These are phyloP conservation scores for Coptotermes formosanus DNA, from an alignment of 1,140 invertebrate species.

Conservation along the genomic window DNA sequence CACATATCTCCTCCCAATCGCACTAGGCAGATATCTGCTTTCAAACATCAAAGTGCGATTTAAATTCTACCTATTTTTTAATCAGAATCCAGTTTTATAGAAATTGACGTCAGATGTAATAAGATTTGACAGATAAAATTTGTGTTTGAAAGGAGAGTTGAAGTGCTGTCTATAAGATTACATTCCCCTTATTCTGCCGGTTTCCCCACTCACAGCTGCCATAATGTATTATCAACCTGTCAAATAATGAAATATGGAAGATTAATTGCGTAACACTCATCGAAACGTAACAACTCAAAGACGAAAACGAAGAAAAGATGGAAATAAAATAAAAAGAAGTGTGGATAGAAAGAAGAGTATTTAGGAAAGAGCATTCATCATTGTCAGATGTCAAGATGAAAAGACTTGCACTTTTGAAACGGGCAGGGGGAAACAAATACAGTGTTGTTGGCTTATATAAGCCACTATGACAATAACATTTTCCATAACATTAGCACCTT, in stretches of 20 bases:
- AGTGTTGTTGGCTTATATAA: neutral
- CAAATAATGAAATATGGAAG: slow-evolving; percentile 1
- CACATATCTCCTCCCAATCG: too few species aligned
- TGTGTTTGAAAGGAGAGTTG: neutral
- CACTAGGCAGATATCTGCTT: too few species aligned
- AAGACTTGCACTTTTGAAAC: neutral
- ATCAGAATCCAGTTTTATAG: neutral
- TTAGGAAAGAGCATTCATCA: neutral
- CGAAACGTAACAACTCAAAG: neutral
- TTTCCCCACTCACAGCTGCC: neutral
- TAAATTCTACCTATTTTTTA: neutral
- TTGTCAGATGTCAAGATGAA: slow-evolving; percentile 4
- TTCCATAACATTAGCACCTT: neutral
- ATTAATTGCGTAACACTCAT: neutral
- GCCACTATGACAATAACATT: neutral
- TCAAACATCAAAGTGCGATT: neutral
- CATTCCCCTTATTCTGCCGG: neutral
- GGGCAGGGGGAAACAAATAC: neutral
- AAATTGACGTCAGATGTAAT: too few species aligned
- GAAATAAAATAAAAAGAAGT: neutral
- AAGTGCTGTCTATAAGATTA: neutral
- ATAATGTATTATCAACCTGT: neutral
- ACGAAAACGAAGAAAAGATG: neutral
- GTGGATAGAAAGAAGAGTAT: neutral
- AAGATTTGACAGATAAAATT: neutral